Evolutionary conservation across 2,797 vertebrate species (phyloP).

Genomic region (Rallus crepitans): DNA sequence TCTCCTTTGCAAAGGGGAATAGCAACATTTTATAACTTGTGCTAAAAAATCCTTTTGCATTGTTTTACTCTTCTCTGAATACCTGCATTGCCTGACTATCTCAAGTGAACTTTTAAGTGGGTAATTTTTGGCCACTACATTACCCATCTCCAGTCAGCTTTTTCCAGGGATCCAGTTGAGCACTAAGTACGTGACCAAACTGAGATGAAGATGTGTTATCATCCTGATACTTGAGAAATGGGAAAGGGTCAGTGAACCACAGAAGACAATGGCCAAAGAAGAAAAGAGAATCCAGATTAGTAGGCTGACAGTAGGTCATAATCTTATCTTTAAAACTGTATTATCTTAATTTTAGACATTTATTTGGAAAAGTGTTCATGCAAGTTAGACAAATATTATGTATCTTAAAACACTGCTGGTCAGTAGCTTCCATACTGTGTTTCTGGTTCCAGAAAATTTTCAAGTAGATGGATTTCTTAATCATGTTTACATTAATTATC

Average conservation of each 20-base stretch:
- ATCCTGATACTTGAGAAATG: background rate
- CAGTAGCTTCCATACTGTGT: background rate
- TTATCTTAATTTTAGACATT: background rate
- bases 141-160: background rate
- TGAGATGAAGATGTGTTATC: background rate
- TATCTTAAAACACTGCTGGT: background rate
- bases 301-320: background rate
- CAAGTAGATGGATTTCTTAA: background rate
- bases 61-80: background rate
- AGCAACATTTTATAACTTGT: background rate
- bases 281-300: background rate
- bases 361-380: background rate
- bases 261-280: background rate
- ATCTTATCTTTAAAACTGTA: background rate
- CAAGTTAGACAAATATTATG: background rate
- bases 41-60: background rate
- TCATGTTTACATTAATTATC: background rate
- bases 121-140: background rate
- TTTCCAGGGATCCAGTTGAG: background rate
- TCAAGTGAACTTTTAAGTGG: background rate
- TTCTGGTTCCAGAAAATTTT: background rate
- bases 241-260: background rate
- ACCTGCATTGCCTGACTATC: background rate
- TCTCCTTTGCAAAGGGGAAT: background rate
- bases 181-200: background rate